phyloP scores from a whole-genome alignment of 2,797 vertebrate genomes.

The Enoplosus armatus region DNA sequence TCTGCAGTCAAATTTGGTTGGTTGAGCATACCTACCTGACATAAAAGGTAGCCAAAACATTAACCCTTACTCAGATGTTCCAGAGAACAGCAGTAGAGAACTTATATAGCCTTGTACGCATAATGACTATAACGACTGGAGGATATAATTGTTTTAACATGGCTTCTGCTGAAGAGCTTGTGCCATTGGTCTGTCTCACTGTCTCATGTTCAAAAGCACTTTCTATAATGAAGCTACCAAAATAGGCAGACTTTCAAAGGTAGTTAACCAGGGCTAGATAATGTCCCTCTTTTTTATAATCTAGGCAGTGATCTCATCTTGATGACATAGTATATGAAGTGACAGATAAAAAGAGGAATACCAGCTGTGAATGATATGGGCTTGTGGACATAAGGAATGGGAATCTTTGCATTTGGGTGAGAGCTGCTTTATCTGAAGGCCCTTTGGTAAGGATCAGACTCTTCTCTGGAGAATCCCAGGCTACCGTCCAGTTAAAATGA shows the following conservation, averaged over 20 bases:
- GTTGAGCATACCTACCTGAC: slow-evolving; percentile 40
- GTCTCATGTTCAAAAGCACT: slow-evolving; percentile 75
- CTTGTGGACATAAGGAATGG: slow-evolving; percentile 48
- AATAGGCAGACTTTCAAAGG: slow-evolving; percentile 65
- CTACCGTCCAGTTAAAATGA: slow-evolving; percentile 75
- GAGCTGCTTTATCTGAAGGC: slow-evolving; percentile 55
- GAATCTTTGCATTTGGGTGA: slow-evolving; percentile 53
- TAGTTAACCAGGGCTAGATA: slow-evolving; percentile 58
- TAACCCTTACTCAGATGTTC: slow-evolving; percentile 69
- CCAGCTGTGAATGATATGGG: slow-evolving; percentile 41
- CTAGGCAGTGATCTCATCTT: slow-evolving; percentile 64
- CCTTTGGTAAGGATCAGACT: slow-evolving; percentile 59
- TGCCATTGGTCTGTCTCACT: slow-evolving; percentile 60
- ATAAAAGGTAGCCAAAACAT: slow-evolving; percentile 52
- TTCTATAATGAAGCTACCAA: slow-evolving; percentile 71
- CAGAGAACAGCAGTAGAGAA: slow-evolving; percentile 56
- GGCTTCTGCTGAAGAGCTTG: slow-evolving; percentile 69
- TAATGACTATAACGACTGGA: slow-evolving; percentile 82
- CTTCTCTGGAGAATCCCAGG: slow-evolving; percentile 56
- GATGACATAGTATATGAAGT: slow-evolving; percentile 59
- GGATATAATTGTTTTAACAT: slow-evolving; percentile 84
- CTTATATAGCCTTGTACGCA: slow-evolving; percentile 70
- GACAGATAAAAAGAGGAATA: slow-evolving; percentile 59
- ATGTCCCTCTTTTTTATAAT: slow-evolving; percentile 56
- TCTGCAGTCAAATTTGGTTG: not conserved